A percentile compares a stretch with the other conserved stretches of the same genome.
phyloP scores from a whole-genome alignment of 1,140 invertebrate genomes.

The Scaptomyza pallida region DNA sequence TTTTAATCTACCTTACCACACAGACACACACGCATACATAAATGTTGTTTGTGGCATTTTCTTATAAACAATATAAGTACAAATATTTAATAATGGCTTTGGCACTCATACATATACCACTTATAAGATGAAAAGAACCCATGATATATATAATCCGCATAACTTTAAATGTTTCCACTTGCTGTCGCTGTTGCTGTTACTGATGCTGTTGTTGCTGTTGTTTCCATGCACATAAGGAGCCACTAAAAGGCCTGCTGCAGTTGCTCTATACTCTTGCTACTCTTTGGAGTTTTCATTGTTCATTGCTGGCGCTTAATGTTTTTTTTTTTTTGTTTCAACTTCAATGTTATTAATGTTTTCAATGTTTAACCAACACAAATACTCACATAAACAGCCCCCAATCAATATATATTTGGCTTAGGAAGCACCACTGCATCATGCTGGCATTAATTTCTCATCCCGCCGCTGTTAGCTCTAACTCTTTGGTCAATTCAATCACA shows the following conservation, averaged over 20 bases:
- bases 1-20: slow-evolving; percentile 3
- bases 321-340: slow-evolving; percentile 41
- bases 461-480: slow-evolving; percentile 27
- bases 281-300: slow-evolving; percentile 4
- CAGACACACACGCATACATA: slow-evolving; percentile 55
- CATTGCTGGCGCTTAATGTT: slow-evolving; percentile 24
- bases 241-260: slow-evolving; percentile 32
- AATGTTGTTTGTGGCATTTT: slow-evolving; percentile 71
- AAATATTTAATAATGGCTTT: slow-evolving; percentile 31
- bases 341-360: slow-evolving; percentile 67
- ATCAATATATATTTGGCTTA: not conserved
- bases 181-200: slow-evolving; percentile 23
- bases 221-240: slow-evolving; percentile 33
- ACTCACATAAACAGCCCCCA: slow-evolving; percentile 22
- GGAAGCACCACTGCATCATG: slow-evolving; percentile 14
- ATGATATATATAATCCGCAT: slow-evolving; percentile 34
- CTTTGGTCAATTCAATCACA: slow-evolving; percentile 38
- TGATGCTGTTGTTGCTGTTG: slow-evolving; percentile 15
- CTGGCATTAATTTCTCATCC: slow-evolving; percentile 33
- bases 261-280: slow-evolving; percentile 10
- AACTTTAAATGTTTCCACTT: slow-evolving; percentile 27
- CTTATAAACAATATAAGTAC: not conserved
- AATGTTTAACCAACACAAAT: slow-evolving; percentile 62
- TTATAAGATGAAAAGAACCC: slow-evolving; percentile 20
- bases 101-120: slow-evolving; percentile 41